Evolutionary conservation across 2,888 invertebrate species (phyloP), one percentile per base, ranked within the genome.

Genomic region (Brachyopa scutellaris): DNA sequence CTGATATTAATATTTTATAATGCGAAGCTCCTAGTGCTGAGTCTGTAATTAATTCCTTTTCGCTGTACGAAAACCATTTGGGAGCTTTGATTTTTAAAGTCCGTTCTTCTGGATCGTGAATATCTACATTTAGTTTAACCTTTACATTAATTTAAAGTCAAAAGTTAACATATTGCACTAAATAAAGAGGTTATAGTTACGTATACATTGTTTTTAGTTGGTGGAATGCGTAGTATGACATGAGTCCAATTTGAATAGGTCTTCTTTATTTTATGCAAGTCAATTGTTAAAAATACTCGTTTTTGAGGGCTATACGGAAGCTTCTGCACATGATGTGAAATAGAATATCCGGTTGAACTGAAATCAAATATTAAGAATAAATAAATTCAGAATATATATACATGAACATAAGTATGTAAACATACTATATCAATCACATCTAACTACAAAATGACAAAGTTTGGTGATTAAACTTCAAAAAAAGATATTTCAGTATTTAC

Each of bases 191-290:
- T 23, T 9, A 15, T 0, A 26, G 9, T 9, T 6, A 11, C n/a
- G 17, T 31, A 11, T 91, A 93, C 93, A 87, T 92, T 92, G 89
- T 93, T 93, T 85, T 90, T 91, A 9, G 93, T 93, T 7, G 94
- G 93, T 21, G 93, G 92, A 19, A 95, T 92, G 88, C 93, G 93
- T 19, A 96, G 91, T 7, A 96, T 88, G 3, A 96, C 91, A 88
- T 97, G 96, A 0, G 95, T 93, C 91, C 94, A 93, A 26, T 92
- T 90, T 0, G 92, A 91, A 79, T 93, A 89, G 1, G 90, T 89
- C 59, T 92, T 90, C 84, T 92, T 92, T 6, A 96, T 86, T 72
- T 92, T 92, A 36, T 93, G 92, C 47, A 96, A 88, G 86, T 95
- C 92, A 1, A 97, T 36, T 7, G 69, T 69, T 0, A 80, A 13